Conservation (phyloP, 2,113 vertebrate species). For the Elgaria multicarinata region DNA sequence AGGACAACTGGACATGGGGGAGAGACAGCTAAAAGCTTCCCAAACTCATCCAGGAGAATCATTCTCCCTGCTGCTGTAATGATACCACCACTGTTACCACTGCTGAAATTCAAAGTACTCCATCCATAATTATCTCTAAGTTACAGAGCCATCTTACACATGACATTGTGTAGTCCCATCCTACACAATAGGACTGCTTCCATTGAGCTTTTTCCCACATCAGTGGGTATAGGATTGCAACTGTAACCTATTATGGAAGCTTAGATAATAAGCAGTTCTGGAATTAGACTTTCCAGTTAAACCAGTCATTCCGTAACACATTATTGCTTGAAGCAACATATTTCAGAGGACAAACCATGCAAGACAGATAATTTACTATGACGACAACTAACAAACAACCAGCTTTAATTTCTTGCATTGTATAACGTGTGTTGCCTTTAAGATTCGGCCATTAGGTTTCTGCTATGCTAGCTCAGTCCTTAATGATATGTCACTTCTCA, state of each 20-base stretch:
- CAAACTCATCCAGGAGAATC: background rate
- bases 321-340: background rate
- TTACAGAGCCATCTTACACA: too few species aligned
- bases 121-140: background rate
- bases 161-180: too few species aligned
- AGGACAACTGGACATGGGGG: background rate
- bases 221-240: too few species aligned
- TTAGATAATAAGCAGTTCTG: background rate
- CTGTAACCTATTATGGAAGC: background rate
- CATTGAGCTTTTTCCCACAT: too few species aligned
- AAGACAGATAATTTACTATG: background rate
- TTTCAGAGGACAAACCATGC: background rate
- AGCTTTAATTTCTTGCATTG: constrained; percentile 6
- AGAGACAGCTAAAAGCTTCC: background rate
- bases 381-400: background rate
- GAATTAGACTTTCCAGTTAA: background rate
- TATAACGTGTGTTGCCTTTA: background rate
- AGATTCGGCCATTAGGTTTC: background rate
- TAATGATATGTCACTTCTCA: background rate
- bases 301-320: background rate
- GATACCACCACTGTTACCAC: background rate
- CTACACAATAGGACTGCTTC: too few species aligned
- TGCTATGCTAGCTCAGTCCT: background rate
- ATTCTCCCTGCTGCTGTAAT: background rate
- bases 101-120: background rate